A percentile compares a stretch with the other conserved stretches of the same genome.
These are phyloP conservation scores for Nesoenas mayeri DNA, from an alignment of 2,113 vertebrate genomes.

Conservation along the genomic window DNA sequence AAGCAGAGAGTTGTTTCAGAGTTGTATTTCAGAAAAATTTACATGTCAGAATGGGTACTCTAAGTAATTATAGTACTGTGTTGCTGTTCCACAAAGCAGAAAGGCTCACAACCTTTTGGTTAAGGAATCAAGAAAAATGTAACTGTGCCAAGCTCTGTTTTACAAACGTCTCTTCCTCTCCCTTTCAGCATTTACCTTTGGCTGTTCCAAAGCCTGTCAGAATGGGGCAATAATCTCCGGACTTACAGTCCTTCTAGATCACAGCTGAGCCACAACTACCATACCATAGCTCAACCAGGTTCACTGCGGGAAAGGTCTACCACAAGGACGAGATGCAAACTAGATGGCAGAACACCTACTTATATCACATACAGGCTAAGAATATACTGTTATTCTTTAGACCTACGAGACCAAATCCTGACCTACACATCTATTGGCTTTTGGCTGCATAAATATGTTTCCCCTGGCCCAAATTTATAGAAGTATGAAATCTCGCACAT, in stretches of 20 bases:
- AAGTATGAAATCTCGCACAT: neutral
- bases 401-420: neutral
- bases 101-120: neutral
- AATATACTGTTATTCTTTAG: neutral
- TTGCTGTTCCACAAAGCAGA: neutral
- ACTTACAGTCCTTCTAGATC: neutral
- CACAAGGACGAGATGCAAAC: neutral
- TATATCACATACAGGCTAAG: neutral
- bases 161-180: neutral
- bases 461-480: neutral
- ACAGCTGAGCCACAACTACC: neutral
- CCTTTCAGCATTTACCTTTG: neutral
- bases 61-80: neutral
- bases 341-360: neutral
- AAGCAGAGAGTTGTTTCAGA: neutral
- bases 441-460: conserved; percentile 3
- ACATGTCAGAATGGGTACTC: neutral
- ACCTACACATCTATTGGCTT: neutral
- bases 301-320: neutral
- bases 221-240: neutral
- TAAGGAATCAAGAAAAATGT: neutral
- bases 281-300: neutral
- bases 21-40: neutral
- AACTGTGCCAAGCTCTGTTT: neutral
- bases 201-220: neutral